phyloP scores from a whole-genome alignment of 2,888 invertebrate species.

The Melipona bicolor region DNA sequence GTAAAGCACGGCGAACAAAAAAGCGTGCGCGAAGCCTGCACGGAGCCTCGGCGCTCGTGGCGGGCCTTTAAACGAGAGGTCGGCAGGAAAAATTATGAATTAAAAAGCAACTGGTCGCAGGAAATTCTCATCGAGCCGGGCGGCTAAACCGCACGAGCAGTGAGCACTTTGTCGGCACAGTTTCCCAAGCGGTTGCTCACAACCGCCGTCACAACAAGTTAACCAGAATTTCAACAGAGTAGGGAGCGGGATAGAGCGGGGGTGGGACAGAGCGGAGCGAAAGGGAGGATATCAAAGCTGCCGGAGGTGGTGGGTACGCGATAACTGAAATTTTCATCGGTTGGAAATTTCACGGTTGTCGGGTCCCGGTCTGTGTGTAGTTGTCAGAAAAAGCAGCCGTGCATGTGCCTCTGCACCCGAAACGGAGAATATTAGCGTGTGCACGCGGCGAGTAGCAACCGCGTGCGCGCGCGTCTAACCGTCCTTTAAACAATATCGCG shows the following conservation, averaged over 20 bases:
- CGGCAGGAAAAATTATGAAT: constrained; percentile 30
- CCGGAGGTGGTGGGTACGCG: constrained; percentile 5
- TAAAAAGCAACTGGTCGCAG: constrained; percentile 38
- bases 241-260: not conserved
- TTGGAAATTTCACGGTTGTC: constrained; percentile 48
- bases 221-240: constrained; percentile 39
- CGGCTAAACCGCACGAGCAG: constrained; percentile 38
- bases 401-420: not conserved
- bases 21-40: no score
- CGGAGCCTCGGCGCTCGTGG: no score
- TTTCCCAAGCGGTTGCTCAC: constrained; percentile 38
- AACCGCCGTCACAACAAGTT: constrained; percentile 48
- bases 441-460: not conserved
- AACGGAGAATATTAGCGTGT: constrained; percentile 18
- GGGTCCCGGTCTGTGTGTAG: not conserved
- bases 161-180: constrained; percentile 38
- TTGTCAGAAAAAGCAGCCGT: constrained; percentile 29
- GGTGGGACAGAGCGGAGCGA: not conserved
- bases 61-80: not conserved
- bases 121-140: constrained; percentile 38
- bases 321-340: constrained; percentile 59
- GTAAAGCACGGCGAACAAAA: no score
- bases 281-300: constrained; percentile 18
- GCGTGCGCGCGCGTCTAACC: not conserved
- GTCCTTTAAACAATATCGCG: not conserved